Percentiles rank a stretch among this genome's conserved stretches.
Evolutionary conservation across 1,140 invertebrate species (phyloP).

Genomic region (Cheumatopsyche charites): DNA sequence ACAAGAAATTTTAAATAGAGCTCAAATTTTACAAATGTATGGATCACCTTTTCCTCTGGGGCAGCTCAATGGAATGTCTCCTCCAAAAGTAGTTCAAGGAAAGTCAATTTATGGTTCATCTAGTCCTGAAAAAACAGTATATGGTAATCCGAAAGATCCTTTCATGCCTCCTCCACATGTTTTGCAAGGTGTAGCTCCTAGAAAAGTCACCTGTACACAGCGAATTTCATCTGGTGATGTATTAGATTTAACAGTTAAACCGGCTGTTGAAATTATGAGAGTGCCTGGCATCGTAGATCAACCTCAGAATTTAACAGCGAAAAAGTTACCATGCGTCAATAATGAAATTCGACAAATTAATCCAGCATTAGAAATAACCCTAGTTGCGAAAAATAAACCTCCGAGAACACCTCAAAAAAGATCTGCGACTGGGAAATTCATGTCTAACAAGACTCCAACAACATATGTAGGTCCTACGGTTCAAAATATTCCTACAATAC

Average conservation of each 20-base stretch:
- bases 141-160: slow-evolving; percentile 73
- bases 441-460: slow-evolving; percentile 53
- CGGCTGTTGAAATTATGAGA: slow-evolving; percentile 59
- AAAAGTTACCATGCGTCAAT: slow-evolving; percentile 58
- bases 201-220: slow-evolving; percentile 51
- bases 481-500: slow-evolving; percentile 49
- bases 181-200: slow-evolving; percentile 51
- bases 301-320: slow-evolving; percentile 54
- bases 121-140: slow-evolving; percentile 68
- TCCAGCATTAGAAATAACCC: slow-evolving; percentile 63
- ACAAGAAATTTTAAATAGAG: slow-evolving; percentile 61
- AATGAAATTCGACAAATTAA: slow-evolving; percentile 51
- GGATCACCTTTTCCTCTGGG: slow-evolving; percentile 52
- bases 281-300: slow-evolving; percentile 51
- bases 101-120: slow-evolving; percentile 67
- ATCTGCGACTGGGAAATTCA: slow-evolving; percentile 57
- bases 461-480: slow-evolving; percentile 49
- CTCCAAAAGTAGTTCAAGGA: slow-evolving; percentile 68
- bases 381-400: slow-evolving; percentile 59
- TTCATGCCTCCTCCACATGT: slow-evolving; percentile 61
- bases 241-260: slow-evolving; percentile 60
- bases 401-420: slow-evolving; percentile 53
- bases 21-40: slow-evolving; percentile 62
- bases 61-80: slow-evolving; percentile 52
- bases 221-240: slow-evolving; percentile 53